Evolutionary conservation across 2,888 invertebrate genomes (phyloP).

Genomic region (Eupithecia exiguata): DNA sequence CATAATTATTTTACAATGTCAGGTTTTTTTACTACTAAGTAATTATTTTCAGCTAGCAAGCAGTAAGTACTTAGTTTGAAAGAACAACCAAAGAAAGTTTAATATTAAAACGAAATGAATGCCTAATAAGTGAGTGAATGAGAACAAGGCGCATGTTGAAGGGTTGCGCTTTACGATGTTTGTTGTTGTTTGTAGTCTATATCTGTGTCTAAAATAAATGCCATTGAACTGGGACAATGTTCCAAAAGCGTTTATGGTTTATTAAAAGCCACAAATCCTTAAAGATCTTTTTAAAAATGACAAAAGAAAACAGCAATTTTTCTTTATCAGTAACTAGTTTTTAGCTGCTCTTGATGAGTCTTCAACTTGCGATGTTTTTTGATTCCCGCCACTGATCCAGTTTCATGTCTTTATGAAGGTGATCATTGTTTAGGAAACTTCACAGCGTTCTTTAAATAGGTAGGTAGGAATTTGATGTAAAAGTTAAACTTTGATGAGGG

Average conservation of each 20-base stretch:
- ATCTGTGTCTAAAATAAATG: neutral
- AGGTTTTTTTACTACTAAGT: no score
- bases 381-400: constrained; percentile 38
- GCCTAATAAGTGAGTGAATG: neutral
- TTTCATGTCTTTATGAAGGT: constrained; percentile 30
- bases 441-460: neutral
- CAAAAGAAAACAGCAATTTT: neutral
- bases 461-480: constrained; percentile 1
- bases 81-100: neutral
- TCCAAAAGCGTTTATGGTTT: neutral
- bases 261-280: neutral
- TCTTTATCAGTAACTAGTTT: neutral
- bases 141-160: neutral
- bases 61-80: no score
- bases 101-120: neutral
- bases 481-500: constrained; percentile 25
- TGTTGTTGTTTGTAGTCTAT: neutral
- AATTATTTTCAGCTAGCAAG: no score
- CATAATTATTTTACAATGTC: no score
- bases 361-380: constrained; percentile 47
- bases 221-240: neutral
- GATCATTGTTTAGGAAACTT: constrained; percentile 34
- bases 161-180: no score
- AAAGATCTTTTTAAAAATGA: neutral
- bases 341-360: neutral